A percentile compares a stretch with the other conserved stretches of the same genome.
These are phyloP conservation scores for Bradypodion ventrale DNA, from an alignment of 2,797 vertebrate species.

Conservation along the genomic window DNA sequence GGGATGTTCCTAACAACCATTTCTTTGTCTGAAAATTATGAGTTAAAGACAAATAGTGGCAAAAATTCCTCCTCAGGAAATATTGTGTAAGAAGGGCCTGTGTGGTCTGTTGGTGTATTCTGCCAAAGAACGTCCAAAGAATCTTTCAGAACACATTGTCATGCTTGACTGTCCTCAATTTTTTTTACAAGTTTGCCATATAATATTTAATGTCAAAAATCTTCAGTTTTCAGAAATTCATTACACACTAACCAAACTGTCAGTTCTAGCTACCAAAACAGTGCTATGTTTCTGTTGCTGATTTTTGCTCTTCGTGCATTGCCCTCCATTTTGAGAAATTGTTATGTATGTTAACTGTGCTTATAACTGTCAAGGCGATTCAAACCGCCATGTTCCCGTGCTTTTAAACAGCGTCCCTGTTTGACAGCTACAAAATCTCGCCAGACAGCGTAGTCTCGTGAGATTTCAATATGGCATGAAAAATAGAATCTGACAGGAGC, in stretches of 20 bases:
- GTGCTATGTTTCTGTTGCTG: not conserved
- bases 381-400: too few species aligned
- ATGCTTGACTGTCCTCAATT: not conserved
- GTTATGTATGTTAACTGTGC: too few species aligned
- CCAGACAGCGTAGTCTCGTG: too few species aligned
- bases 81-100: not conserved
- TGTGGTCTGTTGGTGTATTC: not conserved
- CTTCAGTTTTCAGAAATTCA: not conserved
- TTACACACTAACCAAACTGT: not conserved
- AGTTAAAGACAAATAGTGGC: not conserved
- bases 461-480: too few species aligned
- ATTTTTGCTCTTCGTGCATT: not conserved
- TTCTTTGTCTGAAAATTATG: not conserved
- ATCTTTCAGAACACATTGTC: not conserved
- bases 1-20: not conserved
- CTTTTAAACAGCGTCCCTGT: too few species aligned
- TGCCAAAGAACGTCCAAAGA: constrained; percentile 8
- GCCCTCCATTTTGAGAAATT: not conserved
- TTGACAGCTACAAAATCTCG: too few species aligned
- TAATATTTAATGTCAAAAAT: not conserved
- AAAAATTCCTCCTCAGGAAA: not conserved
- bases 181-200: not conserved
- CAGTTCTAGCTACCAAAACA: not conserved
- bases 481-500: too few species aligned
- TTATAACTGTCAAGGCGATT: too few species aligned